Evolutionary conservation across 1,140 invertebrate species (phyloP).

Genomic region (Lepidotrigona ventralis): DNA sequence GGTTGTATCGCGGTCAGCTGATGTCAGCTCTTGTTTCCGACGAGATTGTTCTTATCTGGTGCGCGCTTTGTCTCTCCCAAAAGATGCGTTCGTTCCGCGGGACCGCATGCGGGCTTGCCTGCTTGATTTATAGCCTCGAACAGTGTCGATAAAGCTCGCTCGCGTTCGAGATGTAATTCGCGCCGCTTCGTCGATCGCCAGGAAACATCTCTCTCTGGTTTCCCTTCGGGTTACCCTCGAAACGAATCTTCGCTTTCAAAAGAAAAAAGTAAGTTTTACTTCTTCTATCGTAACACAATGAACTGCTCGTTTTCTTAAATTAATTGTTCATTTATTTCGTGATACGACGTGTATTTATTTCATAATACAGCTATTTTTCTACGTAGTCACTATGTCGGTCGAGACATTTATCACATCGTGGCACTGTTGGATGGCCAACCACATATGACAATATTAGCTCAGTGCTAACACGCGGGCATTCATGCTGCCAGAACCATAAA

Average conservation of each 20-base stretch:
- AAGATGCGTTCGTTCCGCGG: slow-evolving; percentile 3
- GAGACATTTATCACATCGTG: no score
- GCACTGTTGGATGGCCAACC: no score
- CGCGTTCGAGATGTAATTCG: slow-evolving; percentile 21
- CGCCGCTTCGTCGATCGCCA: slow-evolving; percentile 5
- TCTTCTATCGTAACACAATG: no score
- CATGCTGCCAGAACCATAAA: no score
- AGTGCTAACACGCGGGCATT: no score
- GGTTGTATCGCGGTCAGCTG: neutral
- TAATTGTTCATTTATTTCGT: no score
- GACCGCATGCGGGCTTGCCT: slow-evolving; percentile 24
- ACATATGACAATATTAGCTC: no score
- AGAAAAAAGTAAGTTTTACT: no score
- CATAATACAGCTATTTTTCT: no score
- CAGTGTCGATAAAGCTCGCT: slow-evolving; percentile 32
- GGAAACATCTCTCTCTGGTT: neutral
- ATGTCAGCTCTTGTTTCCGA: slow-evolving; percentile 11
- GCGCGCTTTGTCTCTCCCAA: neutral
- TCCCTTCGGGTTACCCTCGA: neutral
- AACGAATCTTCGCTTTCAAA: neutral
- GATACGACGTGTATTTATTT: no score
- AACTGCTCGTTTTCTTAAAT: no score
- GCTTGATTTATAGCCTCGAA: slow-evolving; percentile 34
- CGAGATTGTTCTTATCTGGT: slow-evolving; percentile 41
- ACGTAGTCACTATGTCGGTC: no score